Evolutionary conservation across 2,113 vertebrate genomes (phyloP), one percentile per base, ranked within the genome.

Genomic region (human (Homo sapiens)): DNA sequence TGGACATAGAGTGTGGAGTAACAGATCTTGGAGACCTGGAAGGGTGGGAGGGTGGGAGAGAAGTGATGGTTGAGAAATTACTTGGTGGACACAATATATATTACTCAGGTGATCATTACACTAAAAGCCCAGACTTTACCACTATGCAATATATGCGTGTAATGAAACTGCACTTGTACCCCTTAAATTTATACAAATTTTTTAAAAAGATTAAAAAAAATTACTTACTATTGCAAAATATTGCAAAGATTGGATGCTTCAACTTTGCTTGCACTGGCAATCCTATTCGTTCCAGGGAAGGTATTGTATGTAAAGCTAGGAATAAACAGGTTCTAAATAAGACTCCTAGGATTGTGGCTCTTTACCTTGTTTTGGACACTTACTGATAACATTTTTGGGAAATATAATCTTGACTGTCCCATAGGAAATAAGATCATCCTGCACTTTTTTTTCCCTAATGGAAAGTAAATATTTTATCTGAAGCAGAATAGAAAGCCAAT

Each of bases 401-500:
- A 96, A 90, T 97, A 57, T 38, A 70, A 84, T 94, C 6, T 27
- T 70, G 40, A 95, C 11, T 84, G 3, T 79, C 81, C 61, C 38
- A 72, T 48, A 70, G 75, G 48, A 94, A 96, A 91, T 82, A 94
- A 96, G 45, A 94, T 84, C 30, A n/a, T 85, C 35, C 48, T 94
- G 35, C 20, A 64, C 27, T 84, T 8, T 84, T 89, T 82, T 93
- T 13, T 48, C 66, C 17, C 20, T 50, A 81, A 14, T 50, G 57
- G 75, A 95, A 94, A 94, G 75, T 43, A 88, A 93, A 93, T 83
- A 86, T 93, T 95, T 96, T 85, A 50, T 75, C 85, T 48, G 94
- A 88, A 95, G n/a, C 59, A 96, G 88, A 90, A 45, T 27, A 95
- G 43, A 89, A 91, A 94, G 38, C 13, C 88, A 70, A 30, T 61